Percentiles rank a stretch among this genome's conserved stretches.
These are phyloP conservation scores for Notocelia uddmanniana DNA, from an alignment of 2,888 invertebrate species.

Conservation along the genomic window DNA sequence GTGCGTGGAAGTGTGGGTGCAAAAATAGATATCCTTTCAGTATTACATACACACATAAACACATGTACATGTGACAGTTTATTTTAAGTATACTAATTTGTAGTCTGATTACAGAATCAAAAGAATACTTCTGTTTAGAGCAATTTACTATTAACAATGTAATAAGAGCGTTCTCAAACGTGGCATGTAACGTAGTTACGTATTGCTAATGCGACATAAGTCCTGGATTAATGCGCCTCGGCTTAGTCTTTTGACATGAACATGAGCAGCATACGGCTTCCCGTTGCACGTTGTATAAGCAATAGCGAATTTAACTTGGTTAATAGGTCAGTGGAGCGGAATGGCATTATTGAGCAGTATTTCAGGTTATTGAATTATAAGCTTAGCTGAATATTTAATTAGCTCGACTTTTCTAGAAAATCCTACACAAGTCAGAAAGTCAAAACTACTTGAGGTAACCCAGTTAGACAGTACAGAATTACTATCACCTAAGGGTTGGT, in stretches of 20 bases:
- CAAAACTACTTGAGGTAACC: too few species aligned
- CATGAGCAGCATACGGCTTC: slow-evolving; percentile 29
- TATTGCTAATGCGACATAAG: slow-evolving; percentile 8
- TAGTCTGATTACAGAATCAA: background rate
- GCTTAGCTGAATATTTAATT: background rate
- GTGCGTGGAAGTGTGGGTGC: too few species aligned
- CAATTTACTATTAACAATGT: background rate
- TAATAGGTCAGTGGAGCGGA: slow-evolving; percentile 33
- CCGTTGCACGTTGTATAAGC: slow-evolving; percentile 18
- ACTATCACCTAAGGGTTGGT: too few species aligned
- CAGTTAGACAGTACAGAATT: too few species aligned
- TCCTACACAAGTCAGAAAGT: background rate
- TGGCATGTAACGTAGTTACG: background rate
- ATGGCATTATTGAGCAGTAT: slow-evolving; percentile 3
- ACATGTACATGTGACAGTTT: too few species aligned
- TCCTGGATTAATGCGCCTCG: slow-evolving; percentile 6
- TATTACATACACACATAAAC: too few species aligned
- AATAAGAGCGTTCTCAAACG: background rate
- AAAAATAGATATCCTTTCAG: too few species aligned
- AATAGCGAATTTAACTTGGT: slow-evolving; percentile 17
- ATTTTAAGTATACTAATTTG: too few species aligned
- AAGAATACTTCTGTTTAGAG: background rate
- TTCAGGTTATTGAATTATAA: background rate
- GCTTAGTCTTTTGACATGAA: slow-evolving; percentile 19
- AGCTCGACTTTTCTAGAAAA: background rate